Evolutionary conservation across 1,140 invertebrate species (phyloP).

Genomic region (Brachionus rotundiformis): DNA sequence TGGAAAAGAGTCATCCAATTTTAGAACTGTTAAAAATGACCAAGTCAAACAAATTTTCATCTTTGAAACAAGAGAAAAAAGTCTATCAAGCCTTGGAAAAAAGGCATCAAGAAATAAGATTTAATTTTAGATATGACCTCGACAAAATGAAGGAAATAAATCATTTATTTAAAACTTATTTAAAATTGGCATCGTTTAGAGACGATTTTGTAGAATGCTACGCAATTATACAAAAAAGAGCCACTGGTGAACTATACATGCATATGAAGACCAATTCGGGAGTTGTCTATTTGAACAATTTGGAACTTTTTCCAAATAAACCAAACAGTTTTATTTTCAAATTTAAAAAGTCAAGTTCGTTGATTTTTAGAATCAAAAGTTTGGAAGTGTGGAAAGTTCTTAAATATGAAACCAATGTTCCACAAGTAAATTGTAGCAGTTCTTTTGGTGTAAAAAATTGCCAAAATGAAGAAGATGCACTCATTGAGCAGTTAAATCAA

Average conservation of each 20-base stretch:
- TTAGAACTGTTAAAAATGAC: background rate
- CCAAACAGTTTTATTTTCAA: background rate
- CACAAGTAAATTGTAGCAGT: background rate
- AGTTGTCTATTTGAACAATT: slow-evolving; percentile 7
- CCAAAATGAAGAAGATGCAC: background rate
- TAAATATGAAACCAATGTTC: slow-evolving; percentile 16
- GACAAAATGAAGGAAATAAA: slow-evolving; percentile 9
- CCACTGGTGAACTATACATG: slow-evolving; percentile 10
- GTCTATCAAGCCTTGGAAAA: background rate
- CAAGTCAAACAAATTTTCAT: background rate
- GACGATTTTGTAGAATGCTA: background rate
- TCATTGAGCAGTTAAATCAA: background rate
- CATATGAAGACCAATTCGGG: background rate
- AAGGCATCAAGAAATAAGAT: background rate
- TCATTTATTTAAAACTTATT: background rate
- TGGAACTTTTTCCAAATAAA: background rate
- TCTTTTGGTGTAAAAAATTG: background rate
- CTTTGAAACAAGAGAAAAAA: background rate
- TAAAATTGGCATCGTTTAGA: background rate
- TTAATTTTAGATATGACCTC: background rate
- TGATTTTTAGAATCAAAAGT: slow-evolving; percentile 23
- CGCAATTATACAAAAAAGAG: slow-evolving; percentile 1
- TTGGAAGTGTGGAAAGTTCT: background rate
- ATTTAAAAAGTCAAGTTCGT: slow-evolving; percentile 19
- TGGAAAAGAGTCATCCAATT: background rate